A percentile compares a stretch with the other conserved stretches of the same genome.
These are phyloP conservation scores for Daphoenositta chrysoptera DNA, from an alignment of 2,113 vertebrate genomes.

Conservation along the genomic window DNA sequence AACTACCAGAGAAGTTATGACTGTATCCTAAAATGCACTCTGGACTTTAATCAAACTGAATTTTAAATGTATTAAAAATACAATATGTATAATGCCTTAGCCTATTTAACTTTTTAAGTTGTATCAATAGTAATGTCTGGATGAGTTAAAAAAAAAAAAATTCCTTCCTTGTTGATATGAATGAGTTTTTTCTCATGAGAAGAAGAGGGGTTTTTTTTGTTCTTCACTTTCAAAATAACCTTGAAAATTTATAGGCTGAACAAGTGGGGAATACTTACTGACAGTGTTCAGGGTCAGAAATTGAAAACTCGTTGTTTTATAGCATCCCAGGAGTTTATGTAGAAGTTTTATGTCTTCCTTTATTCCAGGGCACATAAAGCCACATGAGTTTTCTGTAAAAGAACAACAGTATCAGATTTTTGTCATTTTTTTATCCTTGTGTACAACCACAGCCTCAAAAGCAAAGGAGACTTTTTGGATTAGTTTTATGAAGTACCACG, in stretches of 20 bases:
- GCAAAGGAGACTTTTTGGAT: background rate
- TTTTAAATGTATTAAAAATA: background rate
- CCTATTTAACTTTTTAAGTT: background rate
- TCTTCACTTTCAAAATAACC: conserved; percentile 35
- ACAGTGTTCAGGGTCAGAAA: conserved; percentile 24
- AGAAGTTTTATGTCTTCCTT: conserved; percentile 27
- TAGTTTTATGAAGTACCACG: background rate
- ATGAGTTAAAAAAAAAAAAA: background rate
- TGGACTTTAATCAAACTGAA: conserved; percentile 8
- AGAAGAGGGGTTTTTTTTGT: background rate
- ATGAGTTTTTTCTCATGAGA: background rate
- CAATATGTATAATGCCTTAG: background rate
- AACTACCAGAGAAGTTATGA: background rate
- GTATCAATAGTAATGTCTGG: background rate
- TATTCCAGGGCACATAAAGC: background rate
- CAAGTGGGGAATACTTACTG: background rate
- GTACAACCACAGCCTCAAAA: background rate
- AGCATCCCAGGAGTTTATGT: conserved; percentile 25
- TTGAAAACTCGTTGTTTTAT: background rate
- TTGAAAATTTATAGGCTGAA: conserved; percentile 46
- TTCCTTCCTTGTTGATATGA: background rate
- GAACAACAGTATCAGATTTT: background rate
- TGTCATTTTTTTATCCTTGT: background rate
- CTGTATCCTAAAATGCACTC: background rate
- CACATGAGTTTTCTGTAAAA: background rate